Evolutionary conservation across 2,888 invertebrate species (phyloP).

Genomic region (Anorthoa munda): DNA sequence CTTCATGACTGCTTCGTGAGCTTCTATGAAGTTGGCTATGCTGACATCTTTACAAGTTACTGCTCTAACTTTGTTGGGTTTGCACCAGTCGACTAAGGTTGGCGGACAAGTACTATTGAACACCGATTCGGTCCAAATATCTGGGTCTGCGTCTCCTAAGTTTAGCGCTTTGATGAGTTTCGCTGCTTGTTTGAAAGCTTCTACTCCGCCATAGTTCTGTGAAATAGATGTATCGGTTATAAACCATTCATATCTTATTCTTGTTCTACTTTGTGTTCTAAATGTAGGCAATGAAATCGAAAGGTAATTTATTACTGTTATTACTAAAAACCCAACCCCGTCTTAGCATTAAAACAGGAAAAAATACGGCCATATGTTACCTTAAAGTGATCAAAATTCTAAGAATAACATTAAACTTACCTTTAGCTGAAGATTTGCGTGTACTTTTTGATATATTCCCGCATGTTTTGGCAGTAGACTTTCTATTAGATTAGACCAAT

Average conservation of each 20-base stretch:
- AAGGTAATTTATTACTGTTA: constrained; percentile 19
- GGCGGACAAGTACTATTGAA: constrained; percentile 88
- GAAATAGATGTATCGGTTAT: constrained; percentile 44
- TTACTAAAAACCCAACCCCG: background rate
- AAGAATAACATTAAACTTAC: constrained; percentile 65
- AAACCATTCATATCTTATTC: constrained; percentile 6
- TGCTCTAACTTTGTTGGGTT: constrained; percentile 85
- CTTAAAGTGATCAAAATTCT: constrained; percentile 29
- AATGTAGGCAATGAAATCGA: constrained; percentile 11
- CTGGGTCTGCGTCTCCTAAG: constrained; percentile 84
- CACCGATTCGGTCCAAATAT: constrained; percentile 87
- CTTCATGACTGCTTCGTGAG: constrained; percentile 88
- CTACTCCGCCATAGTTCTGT: constrained; percentile 87
- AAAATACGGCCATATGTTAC: constrained; percentile 1
- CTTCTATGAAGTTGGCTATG: constrained; percentile 88
- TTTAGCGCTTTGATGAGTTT: constrained; percentile 84
- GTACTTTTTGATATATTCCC: constrained; percentile 86
- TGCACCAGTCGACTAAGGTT: constrained; percentile 88
- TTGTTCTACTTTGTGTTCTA: background rate
- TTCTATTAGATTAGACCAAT: constrained; percentile 91
- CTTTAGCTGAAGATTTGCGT: constrained; percentile 87
- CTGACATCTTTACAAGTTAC: constrained; percentile 89
- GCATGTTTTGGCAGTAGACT: constrained; percentile 90
- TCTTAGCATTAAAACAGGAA: constrained; percentile 5
- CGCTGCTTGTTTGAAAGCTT: constrained; percentile 88